A percentile compares a stretch with the other conserved stretches of the same genome.
Conservation (phyloP, 2,113 vertebrate species). For the Oreocharis arfaki region DNA sequence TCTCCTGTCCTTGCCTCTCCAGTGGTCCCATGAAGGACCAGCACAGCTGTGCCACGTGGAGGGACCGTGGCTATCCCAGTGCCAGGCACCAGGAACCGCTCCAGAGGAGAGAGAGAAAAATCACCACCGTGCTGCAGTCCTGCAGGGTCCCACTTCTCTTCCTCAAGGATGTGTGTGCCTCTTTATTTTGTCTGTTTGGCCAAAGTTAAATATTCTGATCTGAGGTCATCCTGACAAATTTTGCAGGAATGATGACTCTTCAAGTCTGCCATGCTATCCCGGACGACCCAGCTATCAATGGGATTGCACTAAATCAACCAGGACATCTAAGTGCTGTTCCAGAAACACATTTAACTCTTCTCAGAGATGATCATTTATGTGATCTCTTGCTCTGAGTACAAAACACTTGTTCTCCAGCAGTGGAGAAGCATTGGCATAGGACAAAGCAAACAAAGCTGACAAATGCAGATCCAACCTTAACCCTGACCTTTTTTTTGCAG, state of each 20-base stretch:
- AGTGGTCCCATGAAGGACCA: background rate
- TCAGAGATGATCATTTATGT: background rate
- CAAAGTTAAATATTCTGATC: slow-evolving; percentile 48
- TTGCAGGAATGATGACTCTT: slow-evolving; percentile 39
- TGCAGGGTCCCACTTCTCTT: background rate
- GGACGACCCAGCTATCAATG: slow-evolving; percentile 12
- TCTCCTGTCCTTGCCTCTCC: background rate
- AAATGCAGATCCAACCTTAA: background rate
- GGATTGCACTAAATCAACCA: slow-evolving; percentile 54
- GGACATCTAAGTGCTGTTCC: background rate
- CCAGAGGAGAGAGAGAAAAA: background rate
- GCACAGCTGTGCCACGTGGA: background rate
- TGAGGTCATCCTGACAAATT: slow-evolving; percentile 67
- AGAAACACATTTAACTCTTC: slow-evolving; percentile 54
- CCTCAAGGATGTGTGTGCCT: background rate
- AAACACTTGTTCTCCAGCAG: background rate
- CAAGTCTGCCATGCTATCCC: slow-evolving; percentile 19
- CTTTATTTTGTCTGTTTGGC: slow-evolving; percentile 58
- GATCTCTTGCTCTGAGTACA: background rate
- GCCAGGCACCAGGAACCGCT: background rate
- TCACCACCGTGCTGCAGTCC: background rate
- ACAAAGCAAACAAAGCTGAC: background rate
- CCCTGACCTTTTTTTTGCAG: background rate
- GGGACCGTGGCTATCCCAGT: background rate
- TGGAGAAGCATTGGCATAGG: background rate